These are phyloP conservation scores for Hydrozoanthus tunicans DNA, from an alignment of 64 coral and sea anemone genomes.

Conservation along the genomic window DNA sequence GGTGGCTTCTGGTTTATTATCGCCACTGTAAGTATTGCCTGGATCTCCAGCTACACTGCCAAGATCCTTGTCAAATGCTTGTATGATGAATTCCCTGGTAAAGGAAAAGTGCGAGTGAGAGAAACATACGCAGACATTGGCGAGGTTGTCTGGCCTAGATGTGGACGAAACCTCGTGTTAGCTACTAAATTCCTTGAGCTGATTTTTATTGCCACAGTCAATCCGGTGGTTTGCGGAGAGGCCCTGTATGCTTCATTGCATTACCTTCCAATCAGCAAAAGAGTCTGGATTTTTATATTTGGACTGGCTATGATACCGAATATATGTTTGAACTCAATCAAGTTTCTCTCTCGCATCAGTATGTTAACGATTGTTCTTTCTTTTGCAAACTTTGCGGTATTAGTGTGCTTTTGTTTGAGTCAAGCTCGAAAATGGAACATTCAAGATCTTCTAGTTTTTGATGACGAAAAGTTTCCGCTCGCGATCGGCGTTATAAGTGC, in stretches of 20 bases:
- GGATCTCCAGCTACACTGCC: conserved; percentile 66
- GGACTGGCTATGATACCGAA: conserved; percentile 77
- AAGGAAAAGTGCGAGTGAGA: conserved; percentile 41
- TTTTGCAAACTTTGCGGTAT: conserved; percentile 45
- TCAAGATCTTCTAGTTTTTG: conserved; percentile 65
- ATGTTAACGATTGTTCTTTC: conserved; percentile 65
- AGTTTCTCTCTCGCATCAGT: conserved; percentile 73
- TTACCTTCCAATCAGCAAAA: conserved; percentile 65
- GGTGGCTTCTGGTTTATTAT: conserved; percentile 69
- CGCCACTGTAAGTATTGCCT: conserved; percentile 57
- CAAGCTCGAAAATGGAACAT: conserved; percentile 54
- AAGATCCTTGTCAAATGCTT: conserved; percentile 75
- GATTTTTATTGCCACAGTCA: conserved; percentile 63
- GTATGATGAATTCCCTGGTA: conserved; percentile 58
- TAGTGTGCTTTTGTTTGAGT: conserved; percentile 61
- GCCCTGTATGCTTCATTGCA: conserved; percentile 45
- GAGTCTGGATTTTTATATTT: conserved; percentile 77
- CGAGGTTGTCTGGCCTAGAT: conserved; percentile 70
- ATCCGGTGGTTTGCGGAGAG: conserved; percentile 78
- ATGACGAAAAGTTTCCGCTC: conserved; percentile 64
- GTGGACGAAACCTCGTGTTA: conserved; percentile 63
- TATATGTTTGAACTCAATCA: conserved; percentile 73
- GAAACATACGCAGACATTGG: conserved; percentile 80
- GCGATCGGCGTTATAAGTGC: conserved; percentile 59
- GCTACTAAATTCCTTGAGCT: conserved; percentile 74